Base-by-base conservation (phyloP, 2,113 vertebrate genomes). In the Lichenostomus cassidix region DNA sequence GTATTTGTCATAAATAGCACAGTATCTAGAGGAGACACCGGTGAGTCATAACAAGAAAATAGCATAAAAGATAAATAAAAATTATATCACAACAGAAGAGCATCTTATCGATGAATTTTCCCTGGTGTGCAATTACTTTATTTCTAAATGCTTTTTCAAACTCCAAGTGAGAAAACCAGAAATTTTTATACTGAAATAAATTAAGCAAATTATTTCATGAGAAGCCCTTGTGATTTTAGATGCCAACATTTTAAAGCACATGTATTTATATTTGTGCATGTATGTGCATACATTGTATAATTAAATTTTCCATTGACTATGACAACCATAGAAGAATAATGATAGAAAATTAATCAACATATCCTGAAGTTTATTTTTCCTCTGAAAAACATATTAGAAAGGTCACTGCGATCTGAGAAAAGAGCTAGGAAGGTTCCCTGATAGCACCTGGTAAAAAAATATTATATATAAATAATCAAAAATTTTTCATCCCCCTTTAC, bases 391-490 rank as follows among this genome's bases (percentile, higher is more conserved):
- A 87, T 95, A 95, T 97, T 97, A 94, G 93, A 96, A 97, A 92
- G 98, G 97, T 97, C 92, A 96, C 96, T 97, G 97, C 97, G 98
- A 97, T 98, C 97, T 97, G 92, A 95, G 97, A 97, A 67, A 97
- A 98, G n/a, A 98, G 98, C 98, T 97, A 96, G 89, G 97, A 98
- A 98, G 98, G 98, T 98, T 99, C 98, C 98, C 98, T 98, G 98
- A 98, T 98, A 98, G 98, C 98, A 99, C 99, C 98, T 99, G 98
- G 98, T 98, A 92, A 97, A 98, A 97, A 98, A 98, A 98, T 98
- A 98, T 97, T 98, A 98, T 98, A 99, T 99, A 99, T 99, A 99
- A 99, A 99, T 99, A 99, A 99, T 99, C 97, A 98, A 98, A 99
- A 98, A 98, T 98, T 98, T 98, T 98, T 99, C 98, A 99, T 99